These are phyloP conservation scores for Clivina fossor DNA, from an alignment of 2,888 invertebrate genomes.

Conservation along the genomic window DNA sequence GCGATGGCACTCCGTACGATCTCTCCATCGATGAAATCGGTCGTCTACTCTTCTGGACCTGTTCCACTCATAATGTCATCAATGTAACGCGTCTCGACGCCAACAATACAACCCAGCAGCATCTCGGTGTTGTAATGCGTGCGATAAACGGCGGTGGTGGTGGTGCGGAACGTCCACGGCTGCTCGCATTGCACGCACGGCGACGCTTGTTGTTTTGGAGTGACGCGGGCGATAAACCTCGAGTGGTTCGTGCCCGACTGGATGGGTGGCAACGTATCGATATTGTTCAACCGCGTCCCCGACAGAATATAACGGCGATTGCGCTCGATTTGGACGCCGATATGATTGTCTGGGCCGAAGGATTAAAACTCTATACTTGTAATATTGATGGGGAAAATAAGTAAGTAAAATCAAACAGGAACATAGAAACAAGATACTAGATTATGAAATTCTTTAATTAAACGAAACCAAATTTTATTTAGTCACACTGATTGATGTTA, in stretches of 20 bases:
- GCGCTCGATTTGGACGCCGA: slow-evolving; percentile 76
- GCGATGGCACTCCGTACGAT: slow-evolving; percentile 73
- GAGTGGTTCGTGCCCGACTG: slow-evolving; percentile 72
- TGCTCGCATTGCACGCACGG: slow-evolving; percentile 80
- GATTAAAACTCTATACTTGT: slow-evolving; percentile 72
- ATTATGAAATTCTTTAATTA: no score
- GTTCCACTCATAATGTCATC: slow-evolving; percentile 78
- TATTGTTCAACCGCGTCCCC: slow-evolving; percentile 67
- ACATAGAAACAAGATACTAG: no score
- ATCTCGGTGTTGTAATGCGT: slow-evolving; percentile 73
- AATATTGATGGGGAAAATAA: slow-evolving; percentile 78
- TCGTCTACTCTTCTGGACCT: slow-evolving; percentile 86
- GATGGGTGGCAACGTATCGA: slow-evolving; percentile 73
- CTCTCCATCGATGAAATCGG: slow-evolving; percentile 85
- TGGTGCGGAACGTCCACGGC: slow-evolving; percentile 74
- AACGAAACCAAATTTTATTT: no score
- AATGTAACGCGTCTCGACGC: slow-evolving; percentile 81
- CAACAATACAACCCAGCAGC: slow-evolving; percentile 58
- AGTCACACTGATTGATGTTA: no score
- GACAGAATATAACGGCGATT: slow-evolving; percentile 72
- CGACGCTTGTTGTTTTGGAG: slow-evolving; percentile 80
- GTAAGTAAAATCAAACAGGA: slow-evolving; percentile 51
- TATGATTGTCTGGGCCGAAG: slow-evolving; percentile 83
- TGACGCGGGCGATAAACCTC: slow-evolving; percentile 69
- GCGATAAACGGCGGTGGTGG: no score